A percentile compares a stretch with the other conserved stretches of the same genome.
These are phyloP conservation scores for Acholoe squamosa DNA, from an alignment of 2,888 invertebrate genomes.

Conservation along the genomic window DNA sequence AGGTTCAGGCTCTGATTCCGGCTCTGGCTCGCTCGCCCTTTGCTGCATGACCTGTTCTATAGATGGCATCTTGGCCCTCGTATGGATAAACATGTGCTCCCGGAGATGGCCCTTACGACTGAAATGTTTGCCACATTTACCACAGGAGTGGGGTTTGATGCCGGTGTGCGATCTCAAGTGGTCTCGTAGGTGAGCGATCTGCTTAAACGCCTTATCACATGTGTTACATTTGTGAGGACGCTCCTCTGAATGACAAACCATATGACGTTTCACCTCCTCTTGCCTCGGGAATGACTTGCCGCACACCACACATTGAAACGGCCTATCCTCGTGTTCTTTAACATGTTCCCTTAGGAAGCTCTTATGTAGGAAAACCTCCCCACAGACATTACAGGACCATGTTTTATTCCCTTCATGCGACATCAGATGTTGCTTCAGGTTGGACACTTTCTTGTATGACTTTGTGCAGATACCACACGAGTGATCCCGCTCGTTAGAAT, in stretches of 20 bases:
- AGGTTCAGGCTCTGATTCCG: not conserved
- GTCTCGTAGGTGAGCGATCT: slow-evolving; percentile 3
- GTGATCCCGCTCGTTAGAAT: slow-evolving; percentile 49
- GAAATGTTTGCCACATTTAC: not conserved
- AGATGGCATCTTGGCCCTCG: not conserved
- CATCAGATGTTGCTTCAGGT: slow-evolving; percentile 53
- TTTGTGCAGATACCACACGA: slow-evolving; percentile 55
- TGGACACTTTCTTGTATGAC: slow-evolving; percentile 50
- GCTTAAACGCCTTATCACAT: slow-evolving; percentile 31
- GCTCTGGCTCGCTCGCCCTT: not conserved
- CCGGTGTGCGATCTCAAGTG: slow-evolving; percentile 4
- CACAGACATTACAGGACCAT: not conserved
- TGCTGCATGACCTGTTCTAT: not conserved
- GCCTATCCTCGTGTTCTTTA: slow-evolving; percentile 8
- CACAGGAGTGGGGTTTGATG: slow-evolving; percentile 7
- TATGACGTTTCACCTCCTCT: slow-evolving; percentile 25
- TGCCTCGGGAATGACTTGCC: not conserved
- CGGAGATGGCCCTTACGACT: not conserved
- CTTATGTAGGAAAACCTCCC: slow-evolving; percentile 24
- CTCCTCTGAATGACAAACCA: slow-evolving; percentile 41
- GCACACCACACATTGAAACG: not conserved
- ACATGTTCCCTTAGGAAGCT: slow-evolving; percentile 26
- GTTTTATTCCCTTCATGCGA: slow-evolving; percentile 9
- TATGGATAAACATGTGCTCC: slow-evolving; percentile 25
- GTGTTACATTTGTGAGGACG: slow-evolving; percentile 47